Evolutionary conservation across 1,140 invertebrate genomes (phyloP), one percentile per base, ranked within the genome.

Genomic region (Brevipalpus yothersi): DNA sequence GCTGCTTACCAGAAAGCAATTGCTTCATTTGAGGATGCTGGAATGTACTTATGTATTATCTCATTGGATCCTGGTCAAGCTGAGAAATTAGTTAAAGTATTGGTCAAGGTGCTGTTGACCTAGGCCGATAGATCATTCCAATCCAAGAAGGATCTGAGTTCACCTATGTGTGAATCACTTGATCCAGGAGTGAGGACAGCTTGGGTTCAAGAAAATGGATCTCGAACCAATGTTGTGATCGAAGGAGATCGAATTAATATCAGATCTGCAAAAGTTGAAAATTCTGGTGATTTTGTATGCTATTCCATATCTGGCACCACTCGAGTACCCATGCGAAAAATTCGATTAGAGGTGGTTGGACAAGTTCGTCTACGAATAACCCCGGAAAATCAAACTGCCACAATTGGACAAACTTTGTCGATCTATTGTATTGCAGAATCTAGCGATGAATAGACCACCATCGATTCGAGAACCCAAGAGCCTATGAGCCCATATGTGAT

Each of bases 251-350:
- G 31, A 31, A 31, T 31, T 3, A 31, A 31, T 31, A 31, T 31
- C 5, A 31, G 5, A 31, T 31, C 31, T 31, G 31, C 5, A 5
- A 31, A 31, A 31, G 31, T 31, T 3, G 31, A 31, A 5, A 31
- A 31, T 31, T 31, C 31, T 5, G 31, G 31, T 31, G 31, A 31
- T 31, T 31, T 31, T 31, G 31, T 31, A 31, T 31, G 31, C 5
- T 19, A 51, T 17, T n/a, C 12, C 21, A 19, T 19, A 51, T 7
- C 8, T 51, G 49, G 49, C 8, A 51, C 13, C 10, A 17, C 49
- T n/a, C 13, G n/a, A 17, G n/a, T 8, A 51, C 12, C 13, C 1
- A 51, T 51, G n/a, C 49, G n/a, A 17, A 73, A 0, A 17, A 54
- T 31, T 31, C 31, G 31, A 31, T 31, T 31, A 31, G 31, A 31